Evolutionary conservation across 53 echinoderm and acorn worm species (phyloP).

Genomic region (Zoroaster sp.): DNA sequence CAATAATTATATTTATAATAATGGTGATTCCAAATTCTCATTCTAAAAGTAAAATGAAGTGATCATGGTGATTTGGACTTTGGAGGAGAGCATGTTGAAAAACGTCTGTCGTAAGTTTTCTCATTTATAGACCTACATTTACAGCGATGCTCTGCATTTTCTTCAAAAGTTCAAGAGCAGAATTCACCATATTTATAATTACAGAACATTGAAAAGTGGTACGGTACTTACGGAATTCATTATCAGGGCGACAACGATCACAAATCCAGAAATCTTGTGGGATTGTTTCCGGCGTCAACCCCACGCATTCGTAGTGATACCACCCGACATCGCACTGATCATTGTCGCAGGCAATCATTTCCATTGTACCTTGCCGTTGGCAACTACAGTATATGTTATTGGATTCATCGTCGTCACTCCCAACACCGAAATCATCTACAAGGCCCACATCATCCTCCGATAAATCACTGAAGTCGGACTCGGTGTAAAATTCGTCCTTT

Average conservation of each 20-base stretch:
- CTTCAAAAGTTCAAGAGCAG: background rate
- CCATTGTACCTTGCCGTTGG: background rate
- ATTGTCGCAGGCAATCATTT: constrained; percentile 21
- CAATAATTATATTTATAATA: no score
- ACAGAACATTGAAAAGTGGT: no score
- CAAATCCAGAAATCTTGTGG: background rate
- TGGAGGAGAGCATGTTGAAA: no score
- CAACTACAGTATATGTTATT: background rate
- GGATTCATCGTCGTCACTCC: background rate
- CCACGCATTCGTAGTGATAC: constrained; percentile 31
- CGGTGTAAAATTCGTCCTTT: background rate
- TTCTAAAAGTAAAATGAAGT: no score
- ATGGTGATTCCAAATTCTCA: no score
- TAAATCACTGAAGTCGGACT: background rate
- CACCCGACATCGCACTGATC: background rate
- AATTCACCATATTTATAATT: no score
- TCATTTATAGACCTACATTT: no score
- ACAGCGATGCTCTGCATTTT: background rate
- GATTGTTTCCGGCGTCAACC: background rate
- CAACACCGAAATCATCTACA: background rate
- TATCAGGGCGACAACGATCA: background rate
- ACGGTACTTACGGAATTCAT: background rate
- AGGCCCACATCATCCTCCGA: background rate
- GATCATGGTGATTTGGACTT: no score
- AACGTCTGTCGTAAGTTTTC: no score